Evolutionary conservation across 2,797 vertebrate genomes (phyloP), one percentile per base, ranked within the genome.

Genomic region (Sebastiscus albofasciatus): DNA sequence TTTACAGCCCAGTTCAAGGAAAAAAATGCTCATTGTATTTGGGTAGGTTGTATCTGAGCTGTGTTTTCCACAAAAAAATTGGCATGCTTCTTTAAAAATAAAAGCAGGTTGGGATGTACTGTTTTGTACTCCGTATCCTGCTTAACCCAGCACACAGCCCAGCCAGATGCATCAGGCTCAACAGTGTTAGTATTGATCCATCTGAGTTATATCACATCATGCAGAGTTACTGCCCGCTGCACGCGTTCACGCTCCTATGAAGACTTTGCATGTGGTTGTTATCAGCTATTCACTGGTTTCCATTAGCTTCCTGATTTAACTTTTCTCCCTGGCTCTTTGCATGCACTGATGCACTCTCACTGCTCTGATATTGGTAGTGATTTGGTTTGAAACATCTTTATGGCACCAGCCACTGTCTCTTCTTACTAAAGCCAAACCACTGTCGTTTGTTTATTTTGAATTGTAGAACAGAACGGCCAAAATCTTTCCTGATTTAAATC

Each of bases 171-270:
- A 85, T 85, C 75, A 82, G 65, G 49, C 84, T 80, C 72, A 70
- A 87, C 80, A 71, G 84, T 61, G 85, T 92, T 90, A 92, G 83
- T 87, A 91, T 92, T 71, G 91, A 93, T 91, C 87, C 78, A 73
- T 85, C 42, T 12, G 79, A 90, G 81, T 90, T 91, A 67, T 84
- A 89, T 87, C 79, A 84, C 83, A 83, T 83, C 79, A 77, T 70
- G 77, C 84, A 69, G 85, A 80, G 85, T 77, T 60, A 22, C 78
- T 67, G 79, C 61, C 68, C 3, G 52, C 82, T 77, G 80, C 64
- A 75, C 26, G 9, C 26, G 66, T 70, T 80, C 65, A 59, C 29
- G 66, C 81, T 75, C 54, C 81, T 33, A 46, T 66, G 31, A 83
- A 80, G 83, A 78, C 79, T 88, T 83, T 64, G 85, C 77, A 81